Evolutionary conservation across 1,140 invertebrate genomes (phyloP), one percentile per base, ranked within the genome.

Genomic region (Brachionus sp.): DNA sequence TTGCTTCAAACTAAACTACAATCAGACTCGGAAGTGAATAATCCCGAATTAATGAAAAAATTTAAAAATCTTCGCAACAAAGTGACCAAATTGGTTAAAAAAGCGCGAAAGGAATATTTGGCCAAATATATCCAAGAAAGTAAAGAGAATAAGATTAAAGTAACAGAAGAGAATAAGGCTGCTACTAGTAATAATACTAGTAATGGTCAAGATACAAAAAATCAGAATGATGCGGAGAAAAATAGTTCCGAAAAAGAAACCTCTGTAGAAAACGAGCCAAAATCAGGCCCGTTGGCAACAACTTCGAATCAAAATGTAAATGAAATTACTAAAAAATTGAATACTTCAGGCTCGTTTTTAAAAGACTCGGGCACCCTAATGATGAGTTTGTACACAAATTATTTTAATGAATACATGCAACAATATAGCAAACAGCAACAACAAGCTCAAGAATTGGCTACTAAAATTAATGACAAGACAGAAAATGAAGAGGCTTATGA

Each of bases 71-170:
- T 80, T 0, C 19, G 77, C 33, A 80, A 80, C n/a, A 80, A 80
- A 80, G 77, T 80, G 4, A 80, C 77, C 33, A 80, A 80, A 66
- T 44, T 80, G 23, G 77, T 80, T 3, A 80, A 80, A 37, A 80
- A 80, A 37, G 77, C 77, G 13, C 77, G 77, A 23, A 80, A 80
- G 29, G 77, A 80, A 13, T 80, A 80, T 80, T 62, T 80, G 50
- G 12, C 50, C n/a, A 80, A 80, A 37, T 80, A 80, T 42, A 44
- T 39, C 5, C 35, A 80, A 35, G 77, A 80, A n/a, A 66, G 50
- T 23, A 80, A 80, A 62, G 77, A 62, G 16, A 42, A 80, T 29
- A 42, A 80, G 25, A 44, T 66, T 3, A 80, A 80, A 19, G 4
- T 33, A 29, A 13, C 35, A 35, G 77, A 57, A 6, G 50, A 80